These are phyloP conservation scores for Drosophila teissieri DNA, from an alignment of 1,140 invertebrate genomes.

Conservation along the genomic window DNA sequence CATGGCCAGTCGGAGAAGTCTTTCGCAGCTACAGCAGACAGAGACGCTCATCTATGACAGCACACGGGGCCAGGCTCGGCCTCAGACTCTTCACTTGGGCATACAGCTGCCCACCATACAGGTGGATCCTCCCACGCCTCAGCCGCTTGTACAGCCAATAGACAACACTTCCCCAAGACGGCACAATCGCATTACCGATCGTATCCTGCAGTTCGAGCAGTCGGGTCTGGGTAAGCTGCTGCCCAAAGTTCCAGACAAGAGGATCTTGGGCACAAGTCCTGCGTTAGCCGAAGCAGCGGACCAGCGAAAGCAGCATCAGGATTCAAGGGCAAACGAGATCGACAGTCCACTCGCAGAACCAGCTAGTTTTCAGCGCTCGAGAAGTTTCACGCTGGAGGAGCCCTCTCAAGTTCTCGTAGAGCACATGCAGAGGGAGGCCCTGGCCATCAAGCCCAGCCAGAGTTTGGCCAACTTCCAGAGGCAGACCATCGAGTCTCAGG, in stretches of 20 bases:
- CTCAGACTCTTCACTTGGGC: slow-evolving; percentile 28
- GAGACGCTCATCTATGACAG: slow-evolving; percentile 65
- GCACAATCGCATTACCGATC: slow-evolving; percentile 43
- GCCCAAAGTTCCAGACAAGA: slow-evolving; percentile 17
- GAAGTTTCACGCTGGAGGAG: slow-evolving; percentile 87
- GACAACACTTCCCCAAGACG: background rate
- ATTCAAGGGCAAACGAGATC: background rate
- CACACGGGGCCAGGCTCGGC: slow-evolving; percentile 35
- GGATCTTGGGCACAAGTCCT: slow-evolving; percentile 55
- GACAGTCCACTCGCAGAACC: background rate
- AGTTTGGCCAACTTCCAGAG: slow-evolving; percentile 44
- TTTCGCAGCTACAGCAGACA: slow-evolving; percentile 52
- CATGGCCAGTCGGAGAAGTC: slow-evolving; percentile 20
- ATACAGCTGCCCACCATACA: slow-evolving; percentile 54
- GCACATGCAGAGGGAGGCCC: slow-evolving; percentile 80
- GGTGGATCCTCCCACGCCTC: slow-evolving; percentile 75
- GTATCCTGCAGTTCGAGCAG: slow-evolving; percentile 61
- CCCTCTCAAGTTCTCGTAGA: slow-evolving; percentile 88
- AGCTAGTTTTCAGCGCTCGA: slow-evolving; percentile 83
- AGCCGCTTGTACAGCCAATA: background rate
- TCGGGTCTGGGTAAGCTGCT: slow-evolving; percentile 3
- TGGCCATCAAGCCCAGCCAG: slow-evolving; percentile 1
- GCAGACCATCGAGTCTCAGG: slow-evolving; percentile 75
- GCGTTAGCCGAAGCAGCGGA: slow-evolving; percentile 8
- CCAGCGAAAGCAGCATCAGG: background rate